These are phyloP conservation scores for Amphipyra berbera DNA, from an alignment of 2,888 invertebrate species.

Conservation along the genomic window DNA sequence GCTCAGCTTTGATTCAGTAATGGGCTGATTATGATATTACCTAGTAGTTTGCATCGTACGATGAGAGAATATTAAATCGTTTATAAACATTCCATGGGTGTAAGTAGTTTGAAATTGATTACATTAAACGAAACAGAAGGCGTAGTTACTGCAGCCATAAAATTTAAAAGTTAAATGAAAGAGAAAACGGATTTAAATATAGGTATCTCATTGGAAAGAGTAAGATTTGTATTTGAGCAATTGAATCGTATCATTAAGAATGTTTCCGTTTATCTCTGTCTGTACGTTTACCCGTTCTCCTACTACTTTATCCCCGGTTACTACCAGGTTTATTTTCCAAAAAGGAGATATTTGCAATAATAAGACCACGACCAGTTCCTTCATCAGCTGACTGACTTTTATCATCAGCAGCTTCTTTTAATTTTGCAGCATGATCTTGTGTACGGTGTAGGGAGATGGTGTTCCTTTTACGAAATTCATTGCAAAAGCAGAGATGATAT, in stretches of 20 bases:
- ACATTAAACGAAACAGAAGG: slow-evolving; percentile 20
- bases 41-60: not conserved
- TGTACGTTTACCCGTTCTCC: no score
- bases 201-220: slow-evolving; percentile 16
- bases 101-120: slow-evolving; percentile 21
- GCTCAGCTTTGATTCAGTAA: no score
- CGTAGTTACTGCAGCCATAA: slow-evolving; percentile 20
- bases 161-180: slow-evolving; percentile 53
- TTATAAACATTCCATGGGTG: slow-evolving; percentile 29
- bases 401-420: not conserved
- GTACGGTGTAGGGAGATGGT: no score
- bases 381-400: not conserved
- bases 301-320: no score
- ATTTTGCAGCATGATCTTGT: no score
- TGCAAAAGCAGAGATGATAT: no score
- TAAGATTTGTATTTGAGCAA: slow-evolving; percentile 13
- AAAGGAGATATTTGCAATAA: not conserved
- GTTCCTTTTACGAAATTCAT: no score
- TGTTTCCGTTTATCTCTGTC: no score
- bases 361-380: not conserved
- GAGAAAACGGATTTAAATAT: slow-evolving; percentile 51
- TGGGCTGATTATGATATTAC: no score
- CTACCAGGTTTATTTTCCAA: no score
- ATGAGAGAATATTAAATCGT: slow-evolving; percentile 11
- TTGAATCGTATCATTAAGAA: slow-evolving; percentile 3